A percentile compares a stretch with the other conserved stretches of the same genome.
Evolutionary conservation across 2,113 vertebrate species (phyloP).

Genomic region (Columba livia): DNA sequence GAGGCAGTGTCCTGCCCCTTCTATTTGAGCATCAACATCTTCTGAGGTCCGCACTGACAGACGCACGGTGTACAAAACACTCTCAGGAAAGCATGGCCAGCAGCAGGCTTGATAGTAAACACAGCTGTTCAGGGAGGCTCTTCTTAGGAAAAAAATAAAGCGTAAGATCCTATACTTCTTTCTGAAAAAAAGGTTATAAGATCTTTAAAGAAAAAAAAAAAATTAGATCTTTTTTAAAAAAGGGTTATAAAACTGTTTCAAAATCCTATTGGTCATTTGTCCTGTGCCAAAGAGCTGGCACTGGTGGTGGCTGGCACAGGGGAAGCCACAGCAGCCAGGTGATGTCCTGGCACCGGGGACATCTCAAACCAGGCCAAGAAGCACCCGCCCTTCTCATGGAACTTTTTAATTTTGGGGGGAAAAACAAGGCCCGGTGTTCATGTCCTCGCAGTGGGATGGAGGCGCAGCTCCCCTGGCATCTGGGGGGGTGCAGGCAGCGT

Average conservation of each 20-base stretch:
- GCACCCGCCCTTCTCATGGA: not conserved
- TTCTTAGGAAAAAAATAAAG: fast-evolving
- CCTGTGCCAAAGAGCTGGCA: not conserved
- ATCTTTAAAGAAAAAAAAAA: not conserved
- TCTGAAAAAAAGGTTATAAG: not conserved
- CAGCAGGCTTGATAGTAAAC: not conserved
- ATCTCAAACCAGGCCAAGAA: not conserved
- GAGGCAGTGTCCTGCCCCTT: not conserved
- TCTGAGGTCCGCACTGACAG: fast-evolving
- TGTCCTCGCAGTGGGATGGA: not conserved
- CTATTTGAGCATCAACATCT: not conserved
- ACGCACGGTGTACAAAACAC: not conserved
- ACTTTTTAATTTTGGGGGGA: too few species aligned
- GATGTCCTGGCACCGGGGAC: not conserved
- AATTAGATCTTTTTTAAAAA: not conserved
- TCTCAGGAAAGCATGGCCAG: not conserved
- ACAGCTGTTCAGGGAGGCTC: not conserved
- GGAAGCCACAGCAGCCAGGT: not conserved
- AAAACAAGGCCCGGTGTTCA: not conserved
- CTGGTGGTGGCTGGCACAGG: fast-evolving
- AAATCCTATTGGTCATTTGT: not conserved
- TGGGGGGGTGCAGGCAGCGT: not conserved
- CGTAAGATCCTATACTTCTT: not conserved
- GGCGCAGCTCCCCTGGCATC: not conserved
- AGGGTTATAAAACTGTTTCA: not conserved